Base-by-base conservation (phyloP, 2,888 invertebrate species). In the Esperia sulphurella region DNA sequence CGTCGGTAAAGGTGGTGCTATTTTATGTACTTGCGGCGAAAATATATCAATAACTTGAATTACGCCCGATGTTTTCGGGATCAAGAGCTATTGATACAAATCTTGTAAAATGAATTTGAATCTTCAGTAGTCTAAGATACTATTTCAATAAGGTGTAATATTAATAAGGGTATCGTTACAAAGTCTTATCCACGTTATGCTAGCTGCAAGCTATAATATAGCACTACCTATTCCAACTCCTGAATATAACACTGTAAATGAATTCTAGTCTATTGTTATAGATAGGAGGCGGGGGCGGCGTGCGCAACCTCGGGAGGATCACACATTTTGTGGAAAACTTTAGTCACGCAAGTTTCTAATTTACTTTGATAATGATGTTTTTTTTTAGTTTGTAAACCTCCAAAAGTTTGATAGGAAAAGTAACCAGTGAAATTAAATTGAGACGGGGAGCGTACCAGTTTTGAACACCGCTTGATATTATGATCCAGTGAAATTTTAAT, bases 351-450 rank as follows among this genome's bases (percentile, higher is more conserved):
- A 84, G 80, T 80, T 62, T 71, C 66, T 65, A 80, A 82, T 77
- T 76, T 73, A 76, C 79, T 79, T 79, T 77, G 67, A 79, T 73
- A 79, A 81, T 70, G 79, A 67, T 82, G 78, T 80, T 74, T 80
- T 70, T n/a, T 75, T 77, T 74, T 21, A 21, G 57, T 68, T 82
- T 81, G 84, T 80, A 84, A 88, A 86, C 88, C 89, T 88, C 89
- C 89, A 78, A 79, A 89, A 89, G 89, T 89, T 88, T 89, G 88
- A 88, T 85, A 84, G 86, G 87, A 89, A 88, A 89, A 77, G 67
- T 54, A 89, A 85, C 63, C 55, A 59, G 79, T 70, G 42, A 80
- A 86, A 80, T 65, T 68, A 83, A 71, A 61, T 55, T 53, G 55
- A 54, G 60, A 72, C 74, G 61, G 76, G 57, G 54, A 52, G 65